Conservation (phyloP, 2,888 invertebrate genomes). For the Schizotus pectinicornis region DNA sequence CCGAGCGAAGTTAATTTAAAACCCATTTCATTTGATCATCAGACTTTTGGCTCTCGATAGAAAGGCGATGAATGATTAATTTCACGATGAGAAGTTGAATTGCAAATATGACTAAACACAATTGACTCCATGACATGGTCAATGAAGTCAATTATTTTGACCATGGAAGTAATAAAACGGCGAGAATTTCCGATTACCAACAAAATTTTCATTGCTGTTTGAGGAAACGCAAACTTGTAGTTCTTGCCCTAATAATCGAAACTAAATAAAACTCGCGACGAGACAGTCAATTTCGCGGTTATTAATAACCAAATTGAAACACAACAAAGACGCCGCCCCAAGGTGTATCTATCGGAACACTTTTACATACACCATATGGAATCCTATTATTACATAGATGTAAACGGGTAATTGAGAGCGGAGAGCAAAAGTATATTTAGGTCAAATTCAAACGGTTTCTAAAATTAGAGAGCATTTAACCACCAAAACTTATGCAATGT, state of each 20-base stretch:
- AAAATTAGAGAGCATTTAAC: too few relatives aligned
- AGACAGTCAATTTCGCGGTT: not conserved
- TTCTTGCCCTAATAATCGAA: not conserved
- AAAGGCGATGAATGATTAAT: too few relatives aligned
- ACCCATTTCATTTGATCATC: not conserved
- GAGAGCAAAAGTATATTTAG: not conserved
- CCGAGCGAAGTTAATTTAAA: too few relatives aligned
- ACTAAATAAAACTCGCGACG: too few relatives aligned
- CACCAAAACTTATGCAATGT: slow-evolving; percentile 1
- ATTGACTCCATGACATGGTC: slow-evolving; percentile 15
- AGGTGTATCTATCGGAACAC: not conserved
- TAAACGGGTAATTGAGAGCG: not conserved
- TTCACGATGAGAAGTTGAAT: slow-evolving; percentile 1
- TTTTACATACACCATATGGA: slow-evolving; percentile 4
- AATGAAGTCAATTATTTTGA: slow-evolving; percentile 17
- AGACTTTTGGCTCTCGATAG: not conserved
- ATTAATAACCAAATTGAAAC: slow-evolving; percentile 7
- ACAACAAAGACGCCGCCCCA: not conserved
- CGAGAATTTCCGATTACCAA: not conserved
- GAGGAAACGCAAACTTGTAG: not conserved
- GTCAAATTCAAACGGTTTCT: slow-evolving; percentile 12
- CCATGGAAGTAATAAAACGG: slow-evolving; percentile 15
- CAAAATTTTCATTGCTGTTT: not conserved
- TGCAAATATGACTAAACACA: slow-evolving; percentile 16
- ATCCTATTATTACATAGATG: not conserved